A percentile compares a stretch with the other conserved stretches of the same genome.
Evolutionary conservation across 1,140 invertebrate genomes (phyloP).

Genomic region (Anoplolepis gracilipes): DNA sequence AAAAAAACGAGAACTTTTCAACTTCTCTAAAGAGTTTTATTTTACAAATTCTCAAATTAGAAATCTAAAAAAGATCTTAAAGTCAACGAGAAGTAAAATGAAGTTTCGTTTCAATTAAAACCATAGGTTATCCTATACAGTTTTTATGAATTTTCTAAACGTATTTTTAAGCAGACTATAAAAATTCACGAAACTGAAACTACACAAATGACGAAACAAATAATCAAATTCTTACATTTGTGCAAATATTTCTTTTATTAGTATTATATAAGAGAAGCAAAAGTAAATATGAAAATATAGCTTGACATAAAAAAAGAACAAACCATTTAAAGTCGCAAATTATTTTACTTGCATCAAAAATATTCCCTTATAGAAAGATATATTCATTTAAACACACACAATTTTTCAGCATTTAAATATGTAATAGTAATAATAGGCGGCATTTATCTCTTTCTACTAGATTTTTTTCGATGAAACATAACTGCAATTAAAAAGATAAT

Average conservation of each 20-base stretch:
- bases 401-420: not conserved
- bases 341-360: not conserved
- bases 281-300: not conserved
- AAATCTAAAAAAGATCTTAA: not conserved
- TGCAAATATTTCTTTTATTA: not conserved
- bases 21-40: not conserved
- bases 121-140: not conserved
- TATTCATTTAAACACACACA: not conserved
- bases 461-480: not conserved
- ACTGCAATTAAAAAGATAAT: constrained; percentile 10
- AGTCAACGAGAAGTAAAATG: not conserved
- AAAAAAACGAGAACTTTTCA: not conserved
- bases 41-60: not conserved
- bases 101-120: not conserved
- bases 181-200: not conserved
- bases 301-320: not conserved
- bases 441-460: not conserved
- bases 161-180: not conserved
- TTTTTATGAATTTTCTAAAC: not conserved
- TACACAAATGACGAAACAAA: not conserved
- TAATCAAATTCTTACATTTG: not conserved
- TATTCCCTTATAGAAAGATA: not conserved
- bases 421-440: not conserved
- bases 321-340: not conserved
- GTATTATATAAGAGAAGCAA: not conserved